Evolutionary conservation across 2,888 invertebrate genomes (phyloP), one percentile per base, ranked within the genome.

Genomic region (Synergus umbraculus): DNA sequence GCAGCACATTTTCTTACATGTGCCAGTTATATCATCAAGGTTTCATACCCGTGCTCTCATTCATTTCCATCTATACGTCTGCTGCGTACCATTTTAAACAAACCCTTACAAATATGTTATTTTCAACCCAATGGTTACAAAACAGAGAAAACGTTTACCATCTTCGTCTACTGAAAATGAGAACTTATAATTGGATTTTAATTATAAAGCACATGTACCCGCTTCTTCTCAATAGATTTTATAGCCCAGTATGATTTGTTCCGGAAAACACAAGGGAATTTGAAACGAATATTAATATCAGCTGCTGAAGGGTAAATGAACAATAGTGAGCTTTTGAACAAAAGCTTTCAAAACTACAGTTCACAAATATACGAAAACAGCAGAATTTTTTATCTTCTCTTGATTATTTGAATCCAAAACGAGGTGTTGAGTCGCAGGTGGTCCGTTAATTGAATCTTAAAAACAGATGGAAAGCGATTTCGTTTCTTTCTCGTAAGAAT

Each of bases 1-100:
- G 37, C 43, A 65, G n/a, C 65, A 65, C n/a, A 65, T 67, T 67
- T 67, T 67, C 67, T 22, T 44, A 8, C 66, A 67, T 29, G 67
- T 67, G 67, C 46, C 13, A 44, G 46, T 67, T 67, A 22, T 22
- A 67, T 67, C 15, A 4, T 1, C 5, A 49, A 15, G 49, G 49
- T 49, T 49, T 65, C 29, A 29, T 29, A 29, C 29, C 29, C 29
- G 29, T 29, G 29, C 29, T 29, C 29, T 29, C 29, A 29, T 29
- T 29, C 43, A 65, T 65, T 65, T 65, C 41, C 65, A 65, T 65
- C 65, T 65, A 15, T 65, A 15, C 29, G 46, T 46, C 18, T 18
- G 46, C 13, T 67, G 29, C 46, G 7, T 22, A 67, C 22, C n/a
- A 49, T 67, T 67, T 67, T 13, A 44, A 46, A 67, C 3, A 22